These are phyloP conservation scores for Yoshiicerus persimilis DNA, from an alignment of 1,140 invertebrate species.

Conservation along the genomic window DNA sequence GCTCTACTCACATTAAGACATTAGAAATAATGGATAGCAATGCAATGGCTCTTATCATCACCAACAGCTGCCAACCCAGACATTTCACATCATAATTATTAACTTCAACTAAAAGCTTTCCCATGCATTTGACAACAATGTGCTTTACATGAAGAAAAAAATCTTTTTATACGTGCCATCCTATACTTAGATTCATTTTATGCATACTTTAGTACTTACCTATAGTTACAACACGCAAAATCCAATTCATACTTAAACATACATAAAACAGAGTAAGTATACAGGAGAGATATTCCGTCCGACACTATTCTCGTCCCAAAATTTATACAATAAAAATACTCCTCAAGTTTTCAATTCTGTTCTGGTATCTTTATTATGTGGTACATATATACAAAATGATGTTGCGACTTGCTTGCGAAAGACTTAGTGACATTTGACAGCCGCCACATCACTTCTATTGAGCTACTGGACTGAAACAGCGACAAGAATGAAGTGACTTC, in stretches of 20 bases:
- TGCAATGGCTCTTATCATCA: not conserved
- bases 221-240: too few relatives aligned
- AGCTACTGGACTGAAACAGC: not conserved
- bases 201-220: too few relatives aligned
- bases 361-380: not conserved
- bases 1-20: not conserved
- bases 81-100: not conserved
- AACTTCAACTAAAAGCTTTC: not conserved
- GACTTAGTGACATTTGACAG: not conserved
- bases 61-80: not conserved
- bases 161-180: too few relatives aligned
- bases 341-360: not conserved
- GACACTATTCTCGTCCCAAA: too few relatives aligned
- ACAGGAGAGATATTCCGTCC: too few relatives aligned
- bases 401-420: too few relatives aligned
- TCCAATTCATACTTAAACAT: too few relatives aligned
- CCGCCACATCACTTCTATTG: not conserved
- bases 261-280: too few relatives aligned
- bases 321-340: too few relatives aligned
- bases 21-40: not conserved
- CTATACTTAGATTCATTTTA: too few relatives aligned
- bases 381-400: not conserved
- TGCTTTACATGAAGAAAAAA: too few relatives aligned
- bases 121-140: not conserved
- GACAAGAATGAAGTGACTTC: not conserved